Evolutionary conservation across 2,888 invertebrate species (phyloP), one percentile per base, ranked within the genome.

Genomic region (Tiliacea aurago): DNA sequence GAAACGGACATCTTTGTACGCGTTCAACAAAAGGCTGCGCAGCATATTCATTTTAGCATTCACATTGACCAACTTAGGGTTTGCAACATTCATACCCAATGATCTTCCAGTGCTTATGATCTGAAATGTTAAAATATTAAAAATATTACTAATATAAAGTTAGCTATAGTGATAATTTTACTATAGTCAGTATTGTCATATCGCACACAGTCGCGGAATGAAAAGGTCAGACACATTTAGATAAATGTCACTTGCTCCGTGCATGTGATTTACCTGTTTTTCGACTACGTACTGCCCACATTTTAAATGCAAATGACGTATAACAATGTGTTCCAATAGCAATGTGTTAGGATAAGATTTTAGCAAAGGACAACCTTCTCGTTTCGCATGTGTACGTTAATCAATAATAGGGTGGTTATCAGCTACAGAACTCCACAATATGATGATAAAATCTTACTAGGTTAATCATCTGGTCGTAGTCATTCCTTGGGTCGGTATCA

Each of bases 1-100:
- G 37, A 98, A 93, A 76, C 94, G 95, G 23, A 96, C 90, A 0
- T 90, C 86, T 6, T 87, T 76, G 0, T 89, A 71, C 0, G 93
- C 93, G 0, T 76, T 81, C 41, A 88, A 73, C 65, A 95, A 72
- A 2, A 90, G 65, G 0, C 71, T 78, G 10, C 87, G 87, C 0
- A 96, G 68, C 0, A 91, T 88, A 0, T 55, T 76, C n/a, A 92
- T 85, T 6, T 20, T 86, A 9, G 92, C 93, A 88, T 88, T 90
- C 79, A 89, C 90, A 4, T 83, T 76, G 5, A 83, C 78, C 58
- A 91, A 18, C 23, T 61, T 78, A 0, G 96, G 95, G 0, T 84
- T 74, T 0, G 86, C 28, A 28, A 94, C 90, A 0, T 37, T 43
- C 95, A 96, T 95, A 3, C 96, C 96, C 90, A 95, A 85, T 10